Percentiles rank a stretch among this genome's conserved stretches.
These are phyloP conservation scores for Neosilurus hyrtlii DNA, from an alignment of 2,797 vertebrate species.

Conservation along the genomic window DNA sequence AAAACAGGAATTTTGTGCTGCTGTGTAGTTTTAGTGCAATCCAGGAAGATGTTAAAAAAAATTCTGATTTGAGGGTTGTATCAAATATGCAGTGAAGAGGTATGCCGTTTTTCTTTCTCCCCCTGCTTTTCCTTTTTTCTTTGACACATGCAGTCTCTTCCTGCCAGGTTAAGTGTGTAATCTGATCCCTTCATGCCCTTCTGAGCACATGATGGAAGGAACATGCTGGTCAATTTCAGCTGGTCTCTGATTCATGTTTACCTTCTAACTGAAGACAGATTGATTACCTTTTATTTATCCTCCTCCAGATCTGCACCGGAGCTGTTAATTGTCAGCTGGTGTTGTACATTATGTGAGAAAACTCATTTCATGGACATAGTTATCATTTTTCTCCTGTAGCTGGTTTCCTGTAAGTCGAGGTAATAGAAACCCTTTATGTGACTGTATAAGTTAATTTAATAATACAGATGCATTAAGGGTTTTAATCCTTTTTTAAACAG, in stretches of 20 bases:
- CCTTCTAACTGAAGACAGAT: background rate
- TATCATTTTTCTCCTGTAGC: no score
- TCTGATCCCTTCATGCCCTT: conserved; percentile 1
- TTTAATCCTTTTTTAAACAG: conserved; percentile 14
- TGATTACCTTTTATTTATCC: conserved; percentile 2
- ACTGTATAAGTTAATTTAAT: background rate
- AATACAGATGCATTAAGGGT: background rate
- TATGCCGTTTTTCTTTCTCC: background rate
- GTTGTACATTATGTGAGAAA: background rate
- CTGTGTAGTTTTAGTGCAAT: no score
- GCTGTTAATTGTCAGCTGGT: background rate
- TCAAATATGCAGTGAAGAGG: background rate
- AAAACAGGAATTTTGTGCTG: no score
- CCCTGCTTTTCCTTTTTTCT: conserved; percentile 34
- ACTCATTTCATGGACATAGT: background rate
- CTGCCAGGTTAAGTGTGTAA: conserved; percentile 16
- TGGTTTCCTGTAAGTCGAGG: background rate
- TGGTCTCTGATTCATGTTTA: background rate
- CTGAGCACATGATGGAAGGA: background rate
- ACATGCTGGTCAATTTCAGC: background rate
- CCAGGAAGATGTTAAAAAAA: no score
- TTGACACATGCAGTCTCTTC: background rate
- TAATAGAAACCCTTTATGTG: background rate
- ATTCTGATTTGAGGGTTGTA: no score
- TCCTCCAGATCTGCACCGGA: background rate